Conservation (phyloP, 1,140 invertebrate species). For the Doryteuthis pealeii region DNA sequence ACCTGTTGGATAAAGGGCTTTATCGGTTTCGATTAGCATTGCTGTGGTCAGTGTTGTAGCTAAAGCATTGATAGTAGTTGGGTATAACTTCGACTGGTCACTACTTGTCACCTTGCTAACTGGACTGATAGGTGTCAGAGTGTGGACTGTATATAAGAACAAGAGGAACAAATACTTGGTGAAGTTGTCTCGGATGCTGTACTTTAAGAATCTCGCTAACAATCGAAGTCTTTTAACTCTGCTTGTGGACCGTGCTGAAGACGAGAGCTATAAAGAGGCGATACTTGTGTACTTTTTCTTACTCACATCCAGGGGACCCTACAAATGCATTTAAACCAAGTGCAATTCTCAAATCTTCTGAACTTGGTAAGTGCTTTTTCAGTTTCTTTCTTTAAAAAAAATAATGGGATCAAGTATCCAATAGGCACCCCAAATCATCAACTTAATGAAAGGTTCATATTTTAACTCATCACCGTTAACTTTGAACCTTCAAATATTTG, state of each 20-base stretch:
- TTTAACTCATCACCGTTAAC: too few relatives aligned
- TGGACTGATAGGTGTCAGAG: slow-evolving; percentile 23
- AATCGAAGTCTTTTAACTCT: slow-evolving; percentile 52
- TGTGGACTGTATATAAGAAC: slow-evolving; percentile 45
- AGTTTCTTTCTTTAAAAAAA: too few relatives aligned
- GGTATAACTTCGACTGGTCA: slow-evolving; percentile 39
- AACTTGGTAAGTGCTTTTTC: slow-evolving; percentile 38
- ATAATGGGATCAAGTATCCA: too few relatives aligned
- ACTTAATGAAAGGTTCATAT: too few relatives aligned
- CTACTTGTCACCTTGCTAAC: slow-evolving; percentile 34
- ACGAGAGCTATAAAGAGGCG: slow-evolving; percentile 56
- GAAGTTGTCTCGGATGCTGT: slow-evolving; percentile 47
- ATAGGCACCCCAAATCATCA: too few relatives aligned
- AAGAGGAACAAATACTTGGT: slow-evolving; percentile 47
- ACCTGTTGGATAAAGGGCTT: slow-evolving; percentile 40
- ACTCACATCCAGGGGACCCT: slow-evolving; percentile 34
- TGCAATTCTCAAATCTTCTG: slow-evolving; percentile 27
- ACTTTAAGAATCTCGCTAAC: slow-evolving; percentile 57
- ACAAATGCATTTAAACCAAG: slow-evolving; percentile 20
- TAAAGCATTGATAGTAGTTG: slow-evolving; percentile 44
- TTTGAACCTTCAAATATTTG: too few relatives aligned
- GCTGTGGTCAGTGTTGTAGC: slow-evolving; percentile 39
- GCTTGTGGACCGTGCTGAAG: slow-evolving; percentile 55
- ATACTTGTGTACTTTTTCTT: slow-evolving; percentile 52
- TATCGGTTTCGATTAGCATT: slow-evolving; percentile 35